phyloP scores from a whole-genome alignment of 2,797 vertebrate species.

The Trichosurus vulpecula region DNA sequence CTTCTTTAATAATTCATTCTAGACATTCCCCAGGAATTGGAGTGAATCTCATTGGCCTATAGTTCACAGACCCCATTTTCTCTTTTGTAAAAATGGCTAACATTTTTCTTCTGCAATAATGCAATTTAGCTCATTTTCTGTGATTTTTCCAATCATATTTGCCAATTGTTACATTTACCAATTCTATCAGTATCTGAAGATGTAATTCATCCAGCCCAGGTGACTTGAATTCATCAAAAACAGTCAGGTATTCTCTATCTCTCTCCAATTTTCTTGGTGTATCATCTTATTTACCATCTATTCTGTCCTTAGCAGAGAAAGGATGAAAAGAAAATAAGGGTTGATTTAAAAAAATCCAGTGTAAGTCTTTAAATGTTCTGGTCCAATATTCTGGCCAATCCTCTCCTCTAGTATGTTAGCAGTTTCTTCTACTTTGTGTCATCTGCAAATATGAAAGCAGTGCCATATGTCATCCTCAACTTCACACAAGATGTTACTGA shows the following conservation, averaged over 20 bases:
- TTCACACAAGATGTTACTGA: neutral
- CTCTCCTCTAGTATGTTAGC: neutral
- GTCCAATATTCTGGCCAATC: neutral
- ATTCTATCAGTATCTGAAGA: neutral
- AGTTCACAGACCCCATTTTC: neutral
- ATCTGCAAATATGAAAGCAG: neutral
- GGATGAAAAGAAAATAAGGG: neutral
- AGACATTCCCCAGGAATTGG: neutral
- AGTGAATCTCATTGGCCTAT: neutral
- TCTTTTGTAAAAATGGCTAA: neutral
- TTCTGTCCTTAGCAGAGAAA: slow-evolving; percentile 1
- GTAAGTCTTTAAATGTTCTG: neutral
- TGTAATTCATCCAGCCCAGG: neutral
- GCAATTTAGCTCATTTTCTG: neutral
- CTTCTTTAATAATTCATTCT: neutral
- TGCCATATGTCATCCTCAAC: neutral
- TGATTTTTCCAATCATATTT: neutral
- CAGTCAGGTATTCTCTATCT: neutral
- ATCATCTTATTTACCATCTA: neutral
- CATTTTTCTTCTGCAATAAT: neutral
- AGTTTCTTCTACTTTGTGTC: neutral
- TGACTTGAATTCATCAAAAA: neutral
- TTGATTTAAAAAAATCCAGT: neutral
- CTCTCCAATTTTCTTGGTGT: neutral
- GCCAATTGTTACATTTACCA: neutral